Conservation (phyloP, 1,140 invertebrate species). For the Daktulosphaira vitifoliae region DNA sequence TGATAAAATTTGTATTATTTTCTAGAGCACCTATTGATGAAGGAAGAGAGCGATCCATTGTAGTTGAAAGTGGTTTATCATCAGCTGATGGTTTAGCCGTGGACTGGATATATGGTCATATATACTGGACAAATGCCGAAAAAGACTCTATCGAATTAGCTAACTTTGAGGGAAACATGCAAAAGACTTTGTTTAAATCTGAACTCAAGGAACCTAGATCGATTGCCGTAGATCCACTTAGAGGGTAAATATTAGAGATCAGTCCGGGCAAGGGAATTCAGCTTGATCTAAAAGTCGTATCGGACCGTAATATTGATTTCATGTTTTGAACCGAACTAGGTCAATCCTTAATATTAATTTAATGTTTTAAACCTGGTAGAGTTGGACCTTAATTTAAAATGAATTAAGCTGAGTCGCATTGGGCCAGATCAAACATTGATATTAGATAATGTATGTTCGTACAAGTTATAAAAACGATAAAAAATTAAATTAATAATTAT, state of each 20-base stretch:
- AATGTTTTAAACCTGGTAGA: too few relatives aligned
- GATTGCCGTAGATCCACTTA: conserved; percentile 89
- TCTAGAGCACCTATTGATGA: conserved; percentile 79
- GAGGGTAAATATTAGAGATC: conserved; percentile 54
- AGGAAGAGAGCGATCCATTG: conserved; percentile 69
- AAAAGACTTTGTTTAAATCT: conserved; percentile 74
- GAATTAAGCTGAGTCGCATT: too few relatives aligned
- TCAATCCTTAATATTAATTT: too few relatives aligned
- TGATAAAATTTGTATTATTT: conserved; percentile 33
- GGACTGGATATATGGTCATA: conserved; percentile 75
- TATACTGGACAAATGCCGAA: conserved; percentile 93
- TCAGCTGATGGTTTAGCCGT: conserved; percentile 67
- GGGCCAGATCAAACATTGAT: too few relatives aligned
- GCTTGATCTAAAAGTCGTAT: too few relatives aligned
- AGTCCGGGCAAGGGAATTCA: too few relatives aligned
- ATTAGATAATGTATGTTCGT: too few relatives aligned
- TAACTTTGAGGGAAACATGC: conserved; percentile 80
- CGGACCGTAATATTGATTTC: too few relatives aligned
- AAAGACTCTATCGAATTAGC: conserved; percentile 84
- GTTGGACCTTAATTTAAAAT: too few relatives aligned
- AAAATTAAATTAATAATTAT: too few relatives aligned
- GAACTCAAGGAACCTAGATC: conserved; percentile 86
- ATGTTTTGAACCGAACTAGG: too few relatives aligned
- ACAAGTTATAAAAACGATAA: too few relatives aligned
- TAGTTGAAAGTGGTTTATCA: conserved; percentile 71